Base-by-base conservation (phyloP, 2,888 invertebrate genomes). In the Drosophila subsilvestris region DNA sequence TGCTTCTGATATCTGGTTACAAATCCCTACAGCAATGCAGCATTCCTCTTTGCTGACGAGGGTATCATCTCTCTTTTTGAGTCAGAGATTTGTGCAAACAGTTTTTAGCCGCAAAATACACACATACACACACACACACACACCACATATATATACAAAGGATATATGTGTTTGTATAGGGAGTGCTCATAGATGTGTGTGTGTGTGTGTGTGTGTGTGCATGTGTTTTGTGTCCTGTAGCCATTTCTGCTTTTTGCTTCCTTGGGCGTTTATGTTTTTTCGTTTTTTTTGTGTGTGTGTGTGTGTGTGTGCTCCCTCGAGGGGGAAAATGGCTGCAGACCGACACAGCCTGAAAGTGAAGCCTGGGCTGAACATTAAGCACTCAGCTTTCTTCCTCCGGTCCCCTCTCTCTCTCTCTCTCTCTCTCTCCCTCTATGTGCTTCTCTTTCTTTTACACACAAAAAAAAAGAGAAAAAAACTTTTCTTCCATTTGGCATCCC, bases 341-440 rank as follows among this genome's bases (percentile, higher is more conserved):
- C 14, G 37, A 37, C 14, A 14, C 45, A 47, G 72, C 29, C 84
- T 78, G 84, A 79, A 79, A 79, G 79, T 78, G 84, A 79, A 84
- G 75, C 59, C 54, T 53, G 42, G 20, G 45, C 27, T 44, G 14
- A 37, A 50, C 59, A 61, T 61, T 47, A 42, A 58, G 47, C 12
- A 29, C 42, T 32, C 25, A 43, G 48, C 44, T 22, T 22, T 9
- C 32, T 49, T 7, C 32, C 10, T 10, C 8, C 18, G 3, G 14
- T n/a, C 12, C 18, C 37, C 10, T 37, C 27, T 25, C 37, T 17
- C 43, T 44, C 63, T 65, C 66, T 48, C 65, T 43, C 37, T 37
- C 20, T 32, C 37, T 20, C 20, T 25, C 27, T 50, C 63, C 53
- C 63, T 48, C 63, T 42, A 7, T 14, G 4, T 12, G 1, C 12